Evolutionary conservation across 2,797 vertebrate genomes (phyloP).

Genomic region (Bufotes viridis): DNA sequence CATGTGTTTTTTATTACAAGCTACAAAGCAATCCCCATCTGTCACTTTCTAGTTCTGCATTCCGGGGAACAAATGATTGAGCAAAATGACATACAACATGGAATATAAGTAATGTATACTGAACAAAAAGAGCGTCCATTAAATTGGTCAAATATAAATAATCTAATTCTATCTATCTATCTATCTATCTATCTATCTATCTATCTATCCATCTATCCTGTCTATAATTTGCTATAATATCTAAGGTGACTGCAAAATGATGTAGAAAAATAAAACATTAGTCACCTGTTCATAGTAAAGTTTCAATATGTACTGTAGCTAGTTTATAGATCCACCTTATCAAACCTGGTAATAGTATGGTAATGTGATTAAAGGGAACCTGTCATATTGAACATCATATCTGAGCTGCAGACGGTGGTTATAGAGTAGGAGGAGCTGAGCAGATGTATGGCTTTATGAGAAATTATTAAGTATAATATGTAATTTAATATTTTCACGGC

Average conservation of each 20-base stretch:
- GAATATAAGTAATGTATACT: not conserved
- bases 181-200: not conserved
- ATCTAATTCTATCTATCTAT: not conserved
- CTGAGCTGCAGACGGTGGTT: too few relatives aligned
- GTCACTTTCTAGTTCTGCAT: conserved; percentile 6
- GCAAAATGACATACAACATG: not conserved
- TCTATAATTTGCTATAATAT: not conserved
- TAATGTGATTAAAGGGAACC: too few relatives aligned
- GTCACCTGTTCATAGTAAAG: not conserved
- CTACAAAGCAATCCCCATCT: not conserved
- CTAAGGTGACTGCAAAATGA: not conserved
- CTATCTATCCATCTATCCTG: too few relatives aligned
- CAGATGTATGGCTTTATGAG: too few relatives aligned
- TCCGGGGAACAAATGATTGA: not conserved
- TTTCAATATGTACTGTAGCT: not conserved
- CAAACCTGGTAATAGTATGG: too few relatives aligned
- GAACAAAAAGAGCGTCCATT: not conserved
- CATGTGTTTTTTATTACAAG: conserved; percentile 3
- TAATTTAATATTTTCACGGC: too few relatives aligned
- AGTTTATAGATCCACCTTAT: too few relatives aligned
- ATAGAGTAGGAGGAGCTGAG: too few relatives aligned
- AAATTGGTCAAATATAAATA: not conserved
- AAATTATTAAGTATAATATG: too few relatives aligned
- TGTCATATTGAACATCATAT: too few relatives aligned
- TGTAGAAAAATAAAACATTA: not conserved